Evolutionary conservation across 2,797 vertebrate species (phyloP).

Genomic region (Miichthys miiuy): DNA sequence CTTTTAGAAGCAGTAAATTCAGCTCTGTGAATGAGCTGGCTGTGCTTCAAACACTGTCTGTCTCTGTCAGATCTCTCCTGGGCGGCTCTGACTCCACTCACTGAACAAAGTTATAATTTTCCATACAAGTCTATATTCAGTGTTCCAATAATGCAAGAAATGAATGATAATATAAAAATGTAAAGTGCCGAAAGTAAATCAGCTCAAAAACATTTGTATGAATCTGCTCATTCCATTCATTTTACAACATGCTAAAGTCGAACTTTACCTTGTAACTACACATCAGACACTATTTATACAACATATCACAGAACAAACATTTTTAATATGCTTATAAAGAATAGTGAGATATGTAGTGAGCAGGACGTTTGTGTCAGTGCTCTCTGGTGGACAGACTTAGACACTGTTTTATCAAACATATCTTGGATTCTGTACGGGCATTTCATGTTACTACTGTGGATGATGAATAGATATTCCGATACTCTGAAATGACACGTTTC

Average conservation of each 20-base stretch:
- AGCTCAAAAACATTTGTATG: too few species aligned
- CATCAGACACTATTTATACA: too few species aligned
- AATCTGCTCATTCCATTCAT: too few species aligned
- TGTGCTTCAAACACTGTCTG: constrained; percentile 17
- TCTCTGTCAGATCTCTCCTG: not conserved
- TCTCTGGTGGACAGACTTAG: too few species aligned
- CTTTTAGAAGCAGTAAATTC: constrained; percentile 37
- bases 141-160: not conserved
- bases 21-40: constrained; percentile 29
- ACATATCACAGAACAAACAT: not conserved
- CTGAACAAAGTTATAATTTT: too few species aligned
- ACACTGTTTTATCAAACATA: not conserved
- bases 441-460: not conserved
- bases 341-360: not conserved
- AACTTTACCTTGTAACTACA: not conserved
- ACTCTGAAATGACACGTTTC: too few species aligned
- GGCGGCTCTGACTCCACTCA: too few species aligned
- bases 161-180: not conserved
- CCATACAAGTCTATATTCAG: not conserved
- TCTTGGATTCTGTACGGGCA: not conserved
- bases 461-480: too few species aligned
- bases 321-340: not conserved
- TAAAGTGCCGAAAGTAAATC: too few species aligned
- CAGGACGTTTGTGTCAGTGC: not conserved
- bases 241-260: not conserved